phyloP scores from a whole-genome alignment of 2,888 invertebrate species.

The Parnassius apollo region DNA sequence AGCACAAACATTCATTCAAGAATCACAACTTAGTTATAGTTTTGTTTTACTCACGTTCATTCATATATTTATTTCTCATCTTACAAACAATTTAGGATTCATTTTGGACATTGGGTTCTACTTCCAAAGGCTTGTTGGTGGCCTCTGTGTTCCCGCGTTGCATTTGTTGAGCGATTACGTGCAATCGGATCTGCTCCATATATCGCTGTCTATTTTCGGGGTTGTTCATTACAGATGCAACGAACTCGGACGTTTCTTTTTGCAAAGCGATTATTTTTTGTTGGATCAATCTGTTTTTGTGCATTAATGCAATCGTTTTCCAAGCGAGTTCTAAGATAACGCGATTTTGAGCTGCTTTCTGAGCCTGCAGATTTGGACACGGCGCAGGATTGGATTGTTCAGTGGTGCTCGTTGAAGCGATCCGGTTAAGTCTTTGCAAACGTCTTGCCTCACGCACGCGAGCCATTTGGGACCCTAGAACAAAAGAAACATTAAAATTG shows the following conservation, averaged over 20 bases:
- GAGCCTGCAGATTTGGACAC: slow-evolving; percentile 37
- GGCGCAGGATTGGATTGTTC: slow-evolving; percentile 38
- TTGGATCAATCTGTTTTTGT: slow-evolving; percentile 82
- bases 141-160: slow-evolving; percentile 34
- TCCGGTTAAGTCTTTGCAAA: slow-evolving; percentile 53
- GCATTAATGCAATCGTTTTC: slow-evolving; percentile 83
- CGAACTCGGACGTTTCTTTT: slow-evolving; percentile 83
- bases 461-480: slow-evolving; percentile 59
- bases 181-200: slow-evolving; percentile 49
- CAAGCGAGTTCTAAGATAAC: slow-evolving; percentile 83
- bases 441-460: slow-evolving; percentile 66
- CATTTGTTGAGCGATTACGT: slow-evolving; percentile 40
- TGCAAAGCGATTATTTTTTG: slow-evolving; percentile 81
- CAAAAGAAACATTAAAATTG: slow-evolving; percentile 31
- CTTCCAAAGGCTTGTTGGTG: slow-evolving; percentile 45
- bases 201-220: slow-evolving; percentile 65
- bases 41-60: slow-evolving; percentile 11
- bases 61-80: slow-evolving; percentile 13
- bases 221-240: slow-evolving; percentile 81
- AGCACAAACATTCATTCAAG: slow-evolving; percentile 5
- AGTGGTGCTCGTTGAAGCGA: slow-evolving; percentile 41
- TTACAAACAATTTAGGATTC: not conserved
- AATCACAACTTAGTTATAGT: slow-evolving; percentile 15
- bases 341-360: slow-evolving; percentile 60
- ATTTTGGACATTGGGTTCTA: slow-evolving; percentile 42